Base-by-base conservation (phyloP, 2,113 vertebrate genomes). In the Nansenia antarctica region DNA sequence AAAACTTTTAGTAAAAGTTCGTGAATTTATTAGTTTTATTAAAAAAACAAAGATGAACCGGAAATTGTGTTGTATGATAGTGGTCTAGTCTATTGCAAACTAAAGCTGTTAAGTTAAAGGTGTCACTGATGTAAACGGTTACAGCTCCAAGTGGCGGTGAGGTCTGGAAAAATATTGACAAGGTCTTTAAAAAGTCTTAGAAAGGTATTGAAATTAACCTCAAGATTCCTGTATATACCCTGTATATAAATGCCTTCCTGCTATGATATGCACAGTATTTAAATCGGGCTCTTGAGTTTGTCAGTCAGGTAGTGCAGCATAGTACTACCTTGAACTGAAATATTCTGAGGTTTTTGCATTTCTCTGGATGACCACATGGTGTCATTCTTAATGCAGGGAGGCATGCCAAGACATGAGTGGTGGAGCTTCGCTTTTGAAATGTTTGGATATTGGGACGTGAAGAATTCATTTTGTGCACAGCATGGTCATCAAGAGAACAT, bases 381-480 rank as follows among this genome's bases (percentile, higher is more conserved):
- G 88, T 89, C 88, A 81, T 69, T 73, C 64, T 84, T 77, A 35
- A 30, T 58, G 45, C 78, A 66, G 65, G 57, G 8, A 69, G 37
- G 22, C 7, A 27, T 29, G 4, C 53, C 7, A 9, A 20, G 20
- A 39, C 22, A 9, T 47, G 14, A 29, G 42, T n/a, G 31, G 54
- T 7, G 18, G 12, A 9, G 14, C 26, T 58, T n/a, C n/a, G 14
- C 8, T 20, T 22, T 30, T 31, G 7, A 3, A 6, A 60, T 60
- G 32, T 60, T 60, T 30, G 30, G 30, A 15, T 59, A n/a, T 3
- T 20, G 9, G 29, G 55, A 27, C 5, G 3, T 22, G 9, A 34
- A 30, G 20, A 37, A 27, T 57, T 29, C 5, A 26, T 52, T 53
- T 53, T 5, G 26, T 49, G 39, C 66, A 20, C 59, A 31, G 69